Conservation (phyloP, 2,888 invertebrate genomes). For the Macrosiphum euphorbiae region DNA sequence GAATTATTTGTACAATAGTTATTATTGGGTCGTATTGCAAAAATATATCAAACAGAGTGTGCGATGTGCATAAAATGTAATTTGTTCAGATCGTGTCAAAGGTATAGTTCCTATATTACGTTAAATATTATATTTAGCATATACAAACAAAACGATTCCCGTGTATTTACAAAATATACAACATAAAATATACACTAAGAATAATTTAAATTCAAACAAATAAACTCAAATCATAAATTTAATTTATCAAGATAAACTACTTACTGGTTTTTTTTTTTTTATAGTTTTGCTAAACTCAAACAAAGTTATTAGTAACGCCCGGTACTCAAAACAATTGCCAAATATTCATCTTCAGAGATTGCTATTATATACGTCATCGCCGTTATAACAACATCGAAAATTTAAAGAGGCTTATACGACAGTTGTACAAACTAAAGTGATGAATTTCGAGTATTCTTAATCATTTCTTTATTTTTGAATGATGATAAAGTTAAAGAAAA, state of each 20-base stretch:
- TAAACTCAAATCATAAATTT: not conserved
- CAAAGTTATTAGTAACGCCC: not conserved
- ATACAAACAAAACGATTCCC: not conserved
- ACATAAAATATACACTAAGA: not conserved
- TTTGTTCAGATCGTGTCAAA: not conserved
- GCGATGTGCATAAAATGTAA: not conserved
- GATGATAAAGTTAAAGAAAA: not conserved
- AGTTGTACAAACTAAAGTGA: not conserved
- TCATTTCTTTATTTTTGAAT: not conserved
- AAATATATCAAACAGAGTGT: not conserved
- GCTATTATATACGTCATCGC: not conserved
- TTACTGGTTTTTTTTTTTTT: not conserved
- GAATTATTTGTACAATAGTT: not conserved
- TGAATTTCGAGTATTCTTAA: not conserved
- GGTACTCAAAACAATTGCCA: not conserved
- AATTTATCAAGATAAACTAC: not conserved
- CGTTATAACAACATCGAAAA: not conserved
- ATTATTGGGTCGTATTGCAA: not conserved
- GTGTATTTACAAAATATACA: not conserved
- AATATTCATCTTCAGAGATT: conserved; percentile 6
- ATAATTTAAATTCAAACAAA: not conserved
- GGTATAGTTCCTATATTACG: not conserved
- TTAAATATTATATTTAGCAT: not conserved
- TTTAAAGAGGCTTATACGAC: not conserved
- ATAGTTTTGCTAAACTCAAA: not conserved